Evolutionary conservation across 2,888 invertebrate genomes (phyloP), one percentile per base, ranked within the genome.

Genomic region (Congeria kusceri): DNA sequence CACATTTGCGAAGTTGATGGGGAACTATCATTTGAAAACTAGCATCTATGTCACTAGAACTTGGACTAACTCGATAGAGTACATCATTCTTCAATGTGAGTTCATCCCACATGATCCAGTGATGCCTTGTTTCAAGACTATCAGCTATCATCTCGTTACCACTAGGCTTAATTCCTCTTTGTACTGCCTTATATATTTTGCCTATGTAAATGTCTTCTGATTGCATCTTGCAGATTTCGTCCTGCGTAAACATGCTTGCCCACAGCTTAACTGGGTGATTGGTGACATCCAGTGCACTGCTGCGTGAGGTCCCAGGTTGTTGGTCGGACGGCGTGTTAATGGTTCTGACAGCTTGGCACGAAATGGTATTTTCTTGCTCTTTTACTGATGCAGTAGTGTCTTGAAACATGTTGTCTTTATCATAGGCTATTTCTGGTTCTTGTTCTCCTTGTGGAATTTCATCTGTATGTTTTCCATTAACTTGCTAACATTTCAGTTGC

Each of bases 111-210:
- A 49, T 49, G n/a, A 49, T 15, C 61, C 61, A 61, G 61, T 28
- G 15, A 32, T 61, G 64, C 18, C 64, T 20, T n/a, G n/a, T n/a
- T n/a, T n/a, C n/a, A n/a, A 46, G 64, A 27, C 46, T 49, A 18
- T 49, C n/a, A 20, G 20, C 4, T 20, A 20, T 4, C 49, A 49
- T 49, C 5, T 18, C 49, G n/a, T 15, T 20, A 9, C n/a, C 18
- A 20, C n/a, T 20, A 20, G 49, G 63, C n/a, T 44, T 62, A 15
- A 4, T 32, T n/a, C 63, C 63, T 7, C n/a, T 23, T 18, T 27
- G 13, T 29, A 27, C 18, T 7, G 32, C 32, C 3, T 7, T 18
- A 49, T 49, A 49, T 18, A 49, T 20, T 15, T 20, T 49, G n/a
- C 49, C 49, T 18, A 49, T 49, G 15, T 20, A 20, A 4, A 5